phyloP scores from a whole-genome alignment of 2,888 invertebrate species.

The Protophormia terraenovae region DNA sequence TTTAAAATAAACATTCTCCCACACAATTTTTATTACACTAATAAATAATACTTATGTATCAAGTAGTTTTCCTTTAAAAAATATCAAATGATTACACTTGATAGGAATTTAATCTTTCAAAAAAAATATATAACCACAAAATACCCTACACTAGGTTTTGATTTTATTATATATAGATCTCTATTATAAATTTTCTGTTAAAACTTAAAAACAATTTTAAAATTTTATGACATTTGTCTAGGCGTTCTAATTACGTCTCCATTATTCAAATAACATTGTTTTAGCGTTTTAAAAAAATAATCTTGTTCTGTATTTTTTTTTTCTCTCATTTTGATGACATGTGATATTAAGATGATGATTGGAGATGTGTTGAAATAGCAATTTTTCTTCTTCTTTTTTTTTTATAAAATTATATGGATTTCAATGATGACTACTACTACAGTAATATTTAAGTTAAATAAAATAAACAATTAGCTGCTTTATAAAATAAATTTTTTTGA shows the following conservation, averaged over 20 bases:
- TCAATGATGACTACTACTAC: slow-evolving; percentile 46
- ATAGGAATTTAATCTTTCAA: slow-evolving; percentile 62
- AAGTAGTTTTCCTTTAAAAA: slow-evolving; percentile 1
- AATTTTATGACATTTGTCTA: slow-evolving; percentile 11
- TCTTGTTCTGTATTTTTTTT: slow-evolving; percentile 13
- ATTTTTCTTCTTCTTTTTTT: no score
- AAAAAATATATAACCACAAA: neutral
- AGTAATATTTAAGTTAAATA: slow-evolving; percentile 4
- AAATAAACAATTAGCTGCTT: slow-evolving; percentile 59
- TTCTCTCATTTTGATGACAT: slow-evolving; percentile 34
- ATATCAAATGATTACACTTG: slow-evolving; percentile 59
- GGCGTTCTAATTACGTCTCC: slow-evolving; percentile 68
- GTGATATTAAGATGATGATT: slow-evolving; percentile 60
- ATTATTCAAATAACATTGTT: slow-evolving; percentile 61
- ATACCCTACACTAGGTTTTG: neutral
- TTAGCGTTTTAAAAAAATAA: neutral
- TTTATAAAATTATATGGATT: slow-evolving; percentile 59
- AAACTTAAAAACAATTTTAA: no score
- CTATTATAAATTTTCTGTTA: no score
- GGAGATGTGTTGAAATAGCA: slow-evolving; percentile 55
- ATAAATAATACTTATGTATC: neutral
- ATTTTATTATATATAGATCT: no score
- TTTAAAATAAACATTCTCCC: slow-evolving; percentile 56
- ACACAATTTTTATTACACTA: slow-evolving; percentile 28
- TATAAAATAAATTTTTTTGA: slow-evolving; percentile 38